Percentiles rank a stretch among this genome's conserved stretches.
These are phyloP conservation scores for Ostrea edulis DNA, from an alignment of 1,140 invertebrate species.

Conservation along the genomic window DNA sequence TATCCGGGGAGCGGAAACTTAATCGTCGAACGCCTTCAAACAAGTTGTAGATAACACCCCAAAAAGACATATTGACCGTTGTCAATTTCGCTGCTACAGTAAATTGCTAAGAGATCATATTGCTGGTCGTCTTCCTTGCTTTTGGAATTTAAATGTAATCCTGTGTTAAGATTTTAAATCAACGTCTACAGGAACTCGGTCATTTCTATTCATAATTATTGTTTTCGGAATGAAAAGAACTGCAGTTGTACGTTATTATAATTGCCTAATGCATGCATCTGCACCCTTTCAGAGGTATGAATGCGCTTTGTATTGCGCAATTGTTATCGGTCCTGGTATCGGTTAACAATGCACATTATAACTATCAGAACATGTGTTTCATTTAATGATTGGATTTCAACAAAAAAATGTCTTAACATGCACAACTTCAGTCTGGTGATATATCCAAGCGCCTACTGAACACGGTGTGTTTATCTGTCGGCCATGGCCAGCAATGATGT, in stretches of 20 bases:
- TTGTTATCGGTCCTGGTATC: background rate
- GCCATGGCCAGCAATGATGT: too few relatives aligned
- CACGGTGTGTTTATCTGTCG: too few relatives aligned
- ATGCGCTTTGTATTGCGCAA: background rate
- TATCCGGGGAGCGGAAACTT: background rate
- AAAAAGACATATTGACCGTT: background rate
- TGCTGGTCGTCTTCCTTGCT: background rate
- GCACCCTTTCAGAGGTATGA: background rate
- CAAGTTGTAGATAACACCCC: background rate
- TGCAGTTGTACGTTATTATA: background rate
- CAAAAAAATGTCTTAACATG: too few relatives aligned
- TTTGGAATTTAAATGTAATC: background rate
- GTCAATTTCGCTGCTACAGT: background rate
- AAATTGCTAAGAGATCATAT: background rate
- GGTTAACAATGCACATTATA: background rate
- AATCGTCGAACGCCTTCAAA: background rate
- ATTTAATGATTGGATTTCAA: too few relatives aligned
- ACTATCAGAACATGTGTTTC: too few relatives aligned
- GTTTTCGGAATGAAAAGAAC: background rate
- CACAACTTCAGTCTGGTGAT: too few relatives aligned
- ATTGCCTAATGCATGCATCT: background rate
- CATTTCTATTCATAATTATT: background rate
- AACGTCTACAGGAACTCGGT: background rate
- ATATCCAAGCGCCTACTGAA: too few relatives aligned
- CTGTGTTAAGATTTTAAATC: background rate